These are phyloP conservation scores for Mnemiopsis leidyi DNA, from an alignment of 37 sponge, comb jelly and placozoan genomes.

Conservation along the genomic window DNA sequence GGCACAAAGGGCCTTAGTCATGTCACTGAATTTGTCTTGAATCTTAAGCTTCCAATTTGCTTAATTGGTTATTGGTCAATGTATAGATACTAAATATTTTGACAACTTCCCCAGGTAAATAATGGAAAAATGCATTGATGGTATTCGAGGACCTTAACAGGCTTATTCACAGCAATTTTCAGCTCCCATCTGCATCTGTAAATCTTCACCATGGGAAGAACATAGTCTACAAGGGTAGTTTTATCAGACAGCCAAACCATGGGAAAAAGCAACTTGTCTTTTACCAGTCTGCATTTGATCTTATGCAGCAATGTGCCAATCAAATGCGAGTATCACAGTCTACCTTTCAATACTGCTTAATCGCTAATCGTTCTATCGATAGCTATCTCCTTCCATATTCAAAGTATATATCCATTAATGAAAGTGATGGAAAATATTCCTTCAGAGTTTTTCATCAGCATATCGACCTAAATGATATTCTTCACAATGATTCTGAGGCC, in stretches of 20 bases:
- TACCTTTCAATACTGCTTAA: not conserved
- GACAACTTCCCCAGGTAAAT: too few relatives aligned
- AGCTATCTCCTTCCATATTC: constrained; percentile 1
- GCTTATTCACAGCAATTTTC: not conserved
- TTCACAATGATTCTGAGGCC: constrained; percentile 19
- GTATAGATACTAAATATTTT: too few relatives aligned
- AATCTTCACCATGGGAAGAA: not conserved
- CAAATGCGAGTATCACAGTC: not conserved
- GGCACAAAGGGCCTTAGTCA: too few relatives aligned
- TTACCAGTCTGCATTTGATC: constrained; percentile 19
- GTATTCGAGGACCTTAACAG: not conserved
- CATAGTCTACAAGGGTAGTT: constrained; percentile 1
- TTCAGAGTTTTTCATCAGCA: constrained; percentile 43
- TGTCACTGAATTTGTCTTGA: too few relatives aligned
- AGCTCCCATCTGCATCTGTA: not conserved
- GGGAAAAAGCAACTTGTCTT: constrained; percentile 19
- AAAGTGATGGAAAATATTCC: not conserved
- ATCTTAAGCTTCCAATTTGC: too few relatives aligned
- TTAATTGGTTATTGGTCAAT: too few relatives aligned
- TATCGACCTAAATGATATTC: not conserved
- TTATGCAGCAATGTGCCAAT: constrained; percentile 36
- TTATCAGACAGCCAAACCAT: not conserved
- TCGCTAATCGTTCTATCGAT: not conserved
- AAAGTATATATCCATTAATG: not conserved
- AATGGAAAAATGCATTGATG: not conserved